Conservation (phyloP, 2,113 vertebrate genomes). For the Athene noctua region DNA sequence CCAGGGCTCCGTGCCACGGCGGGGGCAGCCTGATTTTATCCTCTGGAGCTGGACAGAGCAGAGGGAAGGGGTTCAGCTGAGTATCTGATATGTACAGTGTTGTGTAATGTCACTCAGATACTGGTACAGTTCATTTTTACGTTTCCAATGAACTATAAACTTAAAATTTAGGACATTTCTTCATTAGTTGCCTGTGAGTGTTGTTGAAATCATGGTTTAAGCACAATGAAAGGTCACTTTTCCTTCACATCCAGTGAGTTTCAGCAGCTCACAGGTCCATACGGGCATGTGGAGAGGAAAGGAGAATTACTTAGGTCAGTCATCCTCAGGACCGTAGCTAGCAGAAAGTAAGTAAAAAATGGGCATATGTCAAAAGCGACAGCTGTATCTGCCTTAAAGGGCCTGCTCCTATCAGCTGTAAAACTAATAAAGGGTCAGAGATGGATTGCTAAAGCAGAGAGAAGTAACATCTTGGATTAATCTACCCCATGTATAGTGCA, state of each 20-base stretch:
- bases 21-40: accelerated
- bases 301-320: neutral
- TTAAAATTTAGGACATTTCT: neutral
- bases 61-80: neutral
- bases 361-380: neutral
- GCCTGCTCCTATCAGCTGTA: neutral
- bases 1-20: neutral
- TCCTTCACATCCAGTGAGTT: neutral
- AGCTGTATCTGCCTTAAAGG: neutral
- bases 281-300: neutral
- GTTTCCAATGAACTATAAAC: neutral
- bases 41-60: neutral
- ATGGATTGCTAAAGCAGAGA: neutral
- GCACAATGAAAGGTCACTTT: neutral
- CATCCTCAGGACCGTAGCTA: neutral
- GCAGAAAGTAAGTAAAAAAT: neutral
- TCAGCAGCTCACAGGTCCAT: neutral
- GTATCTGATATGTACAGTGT: neutral
- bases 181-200: neutral
- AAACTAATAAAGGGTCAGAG: neutral
- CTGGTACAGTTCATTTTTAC: neutral
- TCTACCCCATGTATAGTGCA: neutral
- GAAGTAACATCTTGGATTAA: neutral
- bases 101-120: neutral
- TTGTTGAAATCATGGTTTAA: neutral